Evolutionary conservation across 2,797 vertebrate genomes (phyloP).

Genomic region (Amblyraja radiata): DNA sequence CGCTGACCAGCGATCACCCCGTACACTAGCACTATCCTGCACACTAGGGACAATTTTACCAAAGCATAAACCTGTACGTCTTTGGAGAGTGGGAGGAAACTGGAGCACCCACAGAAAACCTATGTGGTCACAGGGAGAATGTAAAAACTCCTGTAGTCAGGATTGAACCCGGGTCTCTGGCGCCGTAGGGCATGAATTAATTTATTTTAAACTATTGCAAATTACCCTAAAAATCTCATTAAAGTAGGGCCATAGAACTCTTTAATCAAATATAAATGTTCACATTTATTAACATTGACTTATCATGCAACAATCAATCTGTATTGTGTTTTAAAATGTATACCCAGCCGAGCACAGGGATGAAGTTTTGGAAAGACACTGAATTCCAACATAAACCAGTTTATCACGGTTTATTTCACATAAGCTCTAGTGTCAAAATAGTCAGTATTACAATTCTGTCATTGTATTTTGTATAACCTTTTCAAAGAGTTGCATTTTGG

Average conservation of each 20-base stretch:
- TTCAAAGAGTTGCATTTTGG: background rate
- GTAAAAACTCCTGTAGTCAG: too few relatives aligned
- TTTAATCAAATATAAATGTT: background rate
- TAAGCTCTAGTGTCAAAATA: background rate
- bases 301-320: too few relatives aligned
- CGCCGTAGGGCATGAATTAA: background rate
- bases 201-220: background rate
- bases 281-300: too few relatives aligned
- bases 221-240: background rate
- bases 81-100: too few relatives aligned
- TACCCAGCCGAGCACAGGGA: background rate
- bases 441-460: constrained; percentile 28
- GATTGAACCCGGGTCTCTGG: too few relatives aligned
- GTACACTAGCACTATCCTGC: too few relatives aligned
- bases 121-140: too few relatives aligned
- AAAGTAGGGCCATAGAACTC: background rate
- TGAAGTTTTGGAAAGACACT: background rate
- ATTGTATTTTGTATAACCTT: background rate
- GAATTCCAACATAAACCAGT: background rate
- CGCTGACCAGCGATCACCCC: too few relatives aligned
- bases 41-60: too few relatives aligned
- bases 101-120: too few relatives aligned
- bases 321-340: background rate
- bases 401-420: background rate
- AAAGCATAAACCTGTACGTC: too few relatives aligned